Conservation (phyloP, 92 coral and sea anemone genomes). For the Epizoanthus fatuus region DNA sequence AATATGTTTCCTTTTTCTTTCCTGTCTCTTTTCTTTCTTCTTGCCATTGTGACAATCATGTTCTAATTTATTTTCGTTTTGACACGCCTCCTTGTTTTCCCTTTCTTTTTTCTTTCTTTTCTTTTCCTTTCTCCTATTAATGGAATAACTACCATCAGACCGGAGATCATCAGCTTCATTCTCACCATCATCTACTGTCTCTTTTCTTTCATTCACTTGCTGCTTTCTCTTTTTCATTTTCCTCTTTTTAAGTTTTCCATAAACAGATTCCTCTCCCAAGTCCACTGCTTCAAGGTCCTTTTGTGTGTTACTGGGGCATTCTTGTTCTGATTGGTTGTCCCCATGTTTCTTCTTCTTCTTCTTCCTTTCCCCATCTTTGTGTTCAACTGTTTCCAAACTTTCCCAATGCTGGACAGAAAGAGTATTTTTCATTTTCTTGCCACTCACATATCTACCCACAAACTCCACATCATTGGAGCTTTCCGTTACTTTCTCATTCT, state of each 20-base stretch:
- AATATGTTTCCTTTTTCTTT: background rate
- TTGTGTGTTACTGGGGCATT: background rate
- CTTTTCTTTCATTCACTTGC: background rate
- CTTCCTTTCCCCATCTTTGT: too few relatives aligned
- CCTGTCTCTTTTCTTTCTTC: background rate
- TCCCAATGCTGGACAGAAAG: too few relatives aligned
- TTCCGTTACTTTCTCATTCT: background rate
- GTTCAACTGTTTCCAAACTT: too few relatives aligned
- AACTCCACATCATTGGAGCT: background rate
- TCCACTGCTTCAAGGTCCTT: background rate
- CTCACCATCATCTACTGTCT: background rate
- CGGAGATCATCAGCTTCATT: background rate
- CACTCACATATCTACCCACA: background rate
- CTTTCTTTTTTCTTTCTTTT: background rate
- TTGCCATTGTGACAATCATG: background rate
- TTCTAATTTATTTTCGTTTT: background rate
- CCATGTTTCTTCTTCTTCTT: background rate
- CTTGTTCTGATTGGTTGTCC: background rate
- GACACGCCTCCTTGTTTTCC: background rate
- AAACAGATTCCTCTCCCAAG: background rate
- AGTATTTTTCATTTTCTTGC: background rate
- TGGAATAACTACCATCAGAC: background rate
- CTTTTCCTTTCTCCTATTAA: background rate
- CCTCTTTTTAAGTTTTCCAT: background rate
- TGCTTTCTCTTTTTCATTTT: background rate